Percentiles rank a stretch among this genome's conserved stretches.
These are phyloP conservation scores for Eonycteris spelaea DNA, from an alignment of 2,113 vertebrate species.

Conservation along the genomic window DNA sequence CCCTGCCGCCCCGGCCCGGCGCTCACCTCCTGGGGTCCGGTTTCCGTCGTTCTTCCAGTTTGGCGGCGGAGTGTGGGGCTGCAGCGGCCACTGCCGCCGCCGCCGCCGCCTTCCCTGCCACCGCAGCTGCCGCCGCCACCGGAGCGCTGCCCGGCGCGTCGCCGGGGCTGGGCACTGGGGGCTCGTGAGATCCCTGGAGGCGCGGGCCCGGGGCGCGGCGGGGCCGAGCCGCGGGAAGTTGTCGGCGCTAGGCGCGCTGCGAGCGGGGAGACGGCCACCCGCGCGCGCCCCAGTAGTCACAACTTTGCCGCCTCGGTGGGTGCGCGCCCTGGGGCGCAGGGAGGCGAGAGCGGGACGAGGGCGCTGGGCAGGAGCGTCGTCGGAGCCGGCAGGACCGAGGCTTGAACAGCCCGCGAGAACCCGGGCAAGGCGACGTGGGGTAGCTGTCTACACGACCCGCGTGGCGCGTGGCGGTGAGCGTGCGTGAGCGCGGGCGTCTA, in stretches of 20 bases:
- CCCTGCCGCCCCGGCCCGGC: not conserved
- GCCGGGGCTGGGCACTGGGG: slow-evolving; percentile 9
- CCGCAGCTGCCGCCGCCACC: slow-evolving; percentile 3
- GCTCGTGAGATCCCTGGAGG: slow-evolving; percentile 32
- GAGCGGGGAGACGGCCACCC: not conserved
- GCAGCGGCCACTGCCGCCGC: slow-evolving; percentile 39
- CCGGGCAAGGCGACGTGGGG: not conserved
- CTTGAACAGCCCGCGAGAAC: not conserved
- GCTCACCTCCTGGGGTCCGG: slow-evolving; percentile 82
- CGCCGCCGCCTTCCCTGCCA: not conserved
- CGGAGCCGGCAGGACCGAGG: not conserved
- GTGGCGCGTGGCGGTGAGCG: not conserved
- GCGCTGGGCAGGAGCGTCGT: not conserved
- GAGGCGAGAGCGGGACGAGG: not conserved
- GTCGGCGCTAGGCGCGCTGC: not conserved
- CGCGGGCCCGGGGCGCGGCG: slow-evolving; percentile 29
- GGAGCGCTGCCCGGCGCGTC: slow-evolving; percentile 39
- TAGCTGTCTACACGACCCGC: not conserved
- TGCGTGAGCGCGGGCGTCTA: not conserved
- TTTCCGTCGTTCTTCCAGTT: slow-evolving; percentile 83
- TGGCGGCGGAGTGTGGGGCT: slow-evolving; percentile 69
- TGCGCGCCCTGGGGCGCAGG: not conserved
- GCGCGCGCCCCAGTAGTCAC: slow-evolving; percentile 7
- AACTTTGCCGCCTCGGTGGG: slow-evolving; percentile 54
- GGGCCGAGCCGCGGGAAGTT: slow-evolving; percentile 45